phyloP scores from a whole-genome alignment of 2,888 invertebrate species.

The Busseola fusca region DNA sequence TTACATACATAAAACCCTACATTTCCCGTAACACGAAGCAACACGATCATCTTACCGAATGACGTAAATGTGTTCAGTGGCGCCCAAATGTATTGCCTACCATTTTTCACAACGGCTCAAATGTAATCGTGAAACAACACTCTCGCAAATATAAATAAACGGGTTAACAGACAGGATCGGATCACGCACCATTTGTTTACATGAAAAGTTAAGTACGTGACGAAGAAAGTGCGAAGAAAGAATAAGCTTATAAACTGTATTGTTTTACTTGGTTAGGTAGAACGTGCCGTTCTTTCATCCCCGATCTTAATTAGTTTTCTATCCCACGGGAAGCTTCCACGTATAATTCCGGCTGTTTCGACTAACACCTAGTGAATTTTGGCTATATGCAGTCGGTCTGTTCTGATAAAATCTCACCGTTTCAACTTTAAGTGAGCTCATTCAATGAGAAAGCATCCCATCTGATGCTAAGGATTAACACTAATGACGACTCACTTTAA shows the following conservation, averaged over 20 bases:
- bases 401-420: too few relatives aligned
- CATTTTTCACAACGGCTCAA: conserved; percentile 33
- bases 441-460: too few relatives aligned
- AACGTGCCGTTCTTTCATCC: conserved; percentile 33
- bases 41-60: conserved; percentile 22
- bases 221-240: conserved; percentile 59
- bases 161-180: conserved; percentile 52
- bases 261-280: conserved; percentile 18
- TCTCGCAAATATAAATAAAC: conserved; percentile 37
- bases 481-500: too few relatives aligned
- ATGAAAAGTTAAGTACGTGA: conserved; percentile 65
- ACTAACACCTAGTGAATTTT: conserved; percentile 11
- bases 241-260: conserved; percentile 53
- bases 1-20: background rate
- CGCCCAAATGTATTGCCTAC: conserved; percentile 32
- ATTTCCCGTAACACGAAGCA: conserved; percentile 4
- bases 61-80: conserved; percentile 22
- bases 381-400: background rate
- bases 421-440: too few relatives aligned
- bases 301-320: conserved; percentile 40
- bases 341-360: conserved; percentile 19
- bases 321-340: conserved; percentile 5
- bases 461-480: too few relatives aligned
- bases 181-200: conserved; percentile 63
- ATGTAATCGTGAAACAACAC: conserved; percentile 38